These are phyloP conservation scores for Cynopterus brachyotis DNA, from an alignment of 2,113 vertebrate genomes.

Conservation along the genomic window DNA sequence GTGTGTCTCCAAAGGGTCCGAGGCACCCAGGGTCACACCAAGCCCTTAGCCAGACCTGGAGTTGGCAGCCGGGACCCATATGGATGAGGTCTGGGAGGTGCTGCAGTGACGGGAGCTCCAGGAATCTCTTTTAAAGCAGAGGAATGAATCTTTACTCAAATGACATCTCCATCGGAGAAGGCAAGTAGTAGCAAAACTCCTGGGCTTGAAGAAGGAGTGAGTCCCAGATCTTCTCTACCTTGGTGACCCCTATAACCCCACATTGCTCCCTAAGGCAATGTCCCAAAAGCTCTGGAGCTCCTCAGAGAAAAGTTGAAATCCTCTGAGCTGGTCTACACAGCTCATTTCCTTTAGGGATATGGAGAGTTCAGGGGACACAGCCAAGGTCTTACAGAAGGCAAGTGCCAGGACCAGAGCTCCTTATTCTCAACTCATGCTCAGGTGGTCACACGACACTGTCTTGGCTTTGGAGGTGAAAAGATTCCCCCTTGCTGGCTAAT, in stretches of 20 bases:
- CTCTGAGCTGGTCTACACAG: neutral
- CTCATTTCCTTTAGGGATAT: neutral
- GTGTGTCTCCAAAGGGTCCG: neutral
- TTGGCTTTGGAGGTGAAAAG: neutral
- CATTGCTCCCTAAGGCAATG: neutral
- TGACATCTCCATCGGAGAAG: neutral
- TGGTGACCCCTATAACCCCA: too few relatives aligned
- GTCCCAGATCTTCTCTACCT: too few relatives aligned
- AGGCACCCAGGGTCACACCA: rapidly evolving
- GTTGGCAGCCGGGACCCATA: rapidly evolving
- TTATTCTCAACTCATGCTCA: neutral
- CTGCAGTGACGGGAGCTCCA: neutral
- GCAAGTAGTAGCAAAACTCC: neutral
- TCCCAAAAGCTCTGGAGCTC: neutral
- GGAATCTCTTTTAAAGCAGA: neutral
- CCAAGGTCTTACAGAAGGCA: neutral
- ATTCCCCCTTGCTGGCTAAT: neutral
- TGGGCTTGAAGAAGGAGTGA: neutral
- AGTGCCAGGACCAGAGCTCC: neutral
- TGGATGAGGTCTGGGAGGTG: too few relatives aligned
- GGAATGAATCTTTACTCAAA: neutral
- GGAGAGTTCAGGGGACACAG: neutral
- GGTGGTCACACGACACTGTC: rapidly evolving
- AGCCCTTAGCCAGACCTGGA: neutral
- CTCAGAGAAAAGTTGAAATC: neutral